Evolutionary conservation across 1,140 invertebrate species (phyloP), one percentile per base, ranked within the genome.

Genomic region (Diorhabda elongata): DNA sequence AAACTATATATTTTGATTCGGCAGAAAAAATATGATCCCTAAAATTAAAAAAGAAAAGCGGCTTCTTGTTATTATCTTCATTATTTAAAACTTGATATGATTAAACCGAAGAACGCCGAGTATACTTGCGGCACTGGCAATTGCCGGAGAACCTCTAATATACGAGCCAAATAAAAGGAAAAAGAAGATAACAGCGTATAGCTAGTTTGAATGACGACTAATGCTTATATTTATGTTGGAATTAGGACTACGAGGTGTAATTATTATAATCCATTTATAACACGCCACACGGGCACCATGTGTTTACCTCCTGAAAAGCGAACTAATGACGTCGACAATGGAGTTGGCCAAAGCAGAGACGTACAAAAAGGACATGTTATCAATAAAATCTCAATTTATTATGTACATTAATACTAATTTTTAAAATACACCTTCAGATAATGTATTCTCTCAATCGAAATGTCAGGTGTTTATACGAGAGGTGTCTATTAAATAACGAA

Each of bases 251-350:
- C 47, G 47, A 52, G 47, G 47, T 52, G 47, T 52, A 52, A 52
- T 52, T 52, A 52, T 52, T 52, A 52, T 52, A 52, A 52, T 52
- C 47, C 47, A 52, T 52, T 52, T 52, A 52, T 52, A 52, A 52
- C 47, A 52, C 47, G 47, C 47, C 47, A 52, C 47, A 52, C 47
- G 47, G 47, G 47, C 47, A 52, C 47, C 47, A 52, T 52, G 47
- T 52, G 47, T 52, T 52, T 52, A 52, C 47, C 47, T 52, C 47
- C 47, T 52, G 47, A 52, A 52, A 52, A 52, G 47, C 47, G 47
- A n/a, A 3, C 47, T 52, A 52, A 52, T 52, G 47, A 52, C 47
- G 47, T 52, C 47, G 47, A 52, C 47, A 52, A 52, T 52, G 47
- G 47, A 52, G 6, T 6, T 52, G 47, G 3, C 47, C n/a, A 8